Evolutionary conservation across 2,888 invertebrate species (phyloP).

Genomic region (Anaspis maculata): DNA sequence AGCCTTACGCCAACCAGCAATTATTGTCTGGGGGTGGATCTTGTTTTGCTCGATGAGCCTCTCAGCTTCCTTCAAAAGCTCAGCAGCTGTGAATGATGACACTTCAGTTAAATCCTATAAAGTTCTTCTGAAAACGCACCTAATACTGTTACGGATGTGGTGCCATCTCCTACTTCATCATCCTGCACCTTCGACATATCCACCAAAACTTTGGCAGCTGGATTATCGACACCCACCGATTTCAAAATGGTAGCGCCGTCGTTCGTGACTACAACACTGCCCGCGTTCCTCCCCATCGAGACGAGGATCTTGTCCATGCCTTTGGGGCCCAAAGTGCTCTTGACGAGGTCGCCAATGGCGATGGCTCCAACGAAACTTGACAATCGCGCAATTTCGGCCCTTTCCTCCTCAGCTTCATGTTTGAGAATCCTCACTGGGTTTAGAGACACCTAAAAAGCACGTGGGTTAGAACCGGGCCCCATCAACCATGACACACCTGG

Average conservation of each 20-base stretch:
- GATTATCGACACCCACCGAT: constrained; percentile 95
- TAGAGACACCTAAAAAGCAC: constrained; percentile 61
- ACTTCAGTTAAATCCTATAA: too few relatives aligned
- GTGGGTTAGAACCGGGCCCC: constrained; percentile 23
- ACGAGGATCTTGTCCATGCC: constrained; percentile 95
- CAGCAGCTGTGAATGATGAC: constrained; percentile 64
- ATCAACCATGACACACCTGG: constrained; percentile 26
- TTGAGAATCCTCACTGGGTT: constrained; percentile 93
- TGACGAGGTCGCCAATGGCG: constrained; percentile 96
- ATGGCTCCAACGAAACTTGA: constrained; percentile 98
- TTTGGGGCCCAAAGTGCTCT: constrained; percentile 96
- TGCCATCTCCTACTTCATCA: constrained; percentile 99
- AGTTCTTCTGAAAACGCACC: constrained; percentile 47
- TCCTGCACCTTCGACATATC: constrained; percentile 98
- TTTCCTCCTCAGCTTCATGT: constrained; percentile 96
- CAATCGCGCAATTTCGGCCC: constrained; percentile 92
- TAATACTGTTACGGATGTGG: constrained; percentile 95
- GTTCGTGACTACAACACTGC: constrained; percentile 92
- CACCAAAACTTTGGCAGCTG: constrained; percentile 97
- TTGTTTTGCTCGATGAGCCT: constrained; percentile 86
- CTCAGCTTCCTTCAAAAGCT: constrained; percentile 92
- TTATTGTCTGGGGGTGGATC: constrained; percentile 96
- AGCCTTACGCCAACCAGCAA: constrained; percentile 90
- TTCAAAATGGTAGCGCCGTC: constrained; percentile 98
- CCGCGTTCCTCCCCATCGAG: constrained; percentile 68